Conservation (phyloP, 2,797 vertebrate species). For the Anguilla megastoma region DNA sequence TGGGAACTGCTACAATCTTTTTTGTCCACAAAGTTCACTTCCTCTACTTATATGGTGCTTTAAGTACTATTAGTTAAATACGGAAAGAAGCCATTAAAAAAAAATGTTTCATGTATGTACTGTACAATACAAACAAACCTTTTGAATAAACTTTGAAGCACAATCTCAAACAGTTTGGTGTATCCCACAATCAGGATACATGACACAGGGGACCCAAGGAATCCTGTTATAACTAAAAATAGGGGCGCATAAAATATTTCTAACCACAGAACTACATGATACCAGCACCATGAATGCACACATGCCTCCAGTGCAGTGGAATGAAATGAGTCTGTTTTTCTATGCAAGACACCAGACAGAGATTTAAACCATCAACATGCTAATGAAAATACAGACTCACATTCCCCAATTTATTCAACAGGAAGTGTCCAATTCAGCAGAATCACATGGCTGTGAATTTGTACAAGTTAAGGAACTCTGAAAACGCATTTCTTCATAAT, state of each 20-base stretch:
- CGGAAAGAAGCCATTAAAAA: background rate
- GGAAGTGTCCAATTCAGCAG: slow-evolving; percentile 15
- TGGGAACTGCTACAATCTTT: background rate
- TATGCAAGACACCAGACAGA: background rate
- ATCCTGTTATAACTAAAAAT: background rate
- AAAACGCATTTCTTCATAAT: background rate
- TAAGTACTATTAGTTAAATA: background rate
- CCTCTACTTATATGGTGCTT: background rate
- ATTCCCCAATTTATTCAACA: slow-evolving; percentile 27
- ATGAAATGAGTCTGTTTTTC: background rate
- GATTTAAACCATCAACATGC: background rate
- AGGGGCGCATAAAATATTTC: background rate
- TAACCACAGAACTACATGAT: background rate
- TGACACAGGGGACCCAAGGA: no score
- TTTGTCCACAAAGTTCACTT: background rate
- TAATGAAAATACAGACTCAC: background rate
- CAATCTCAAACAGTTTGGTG: background rate
- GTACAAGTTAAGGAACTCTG: background rate
- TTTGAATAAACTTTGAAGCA: background rate
- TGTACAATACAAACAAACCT: background rate
- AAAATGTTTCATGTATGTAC: background rate
- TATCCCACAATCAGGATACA: background rate
- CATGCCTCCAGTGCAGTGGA: background rate
- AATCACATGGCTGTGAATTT: slow-evolving; percentile 17
- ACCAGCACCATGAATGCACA: background rate